Percentiles rank a stretch among this genome's conserved stretches.
phyloP scores from a whole-genome alignment of 2,888 invertebrate species.

The Pachliopta kotzebuea region DNA sequence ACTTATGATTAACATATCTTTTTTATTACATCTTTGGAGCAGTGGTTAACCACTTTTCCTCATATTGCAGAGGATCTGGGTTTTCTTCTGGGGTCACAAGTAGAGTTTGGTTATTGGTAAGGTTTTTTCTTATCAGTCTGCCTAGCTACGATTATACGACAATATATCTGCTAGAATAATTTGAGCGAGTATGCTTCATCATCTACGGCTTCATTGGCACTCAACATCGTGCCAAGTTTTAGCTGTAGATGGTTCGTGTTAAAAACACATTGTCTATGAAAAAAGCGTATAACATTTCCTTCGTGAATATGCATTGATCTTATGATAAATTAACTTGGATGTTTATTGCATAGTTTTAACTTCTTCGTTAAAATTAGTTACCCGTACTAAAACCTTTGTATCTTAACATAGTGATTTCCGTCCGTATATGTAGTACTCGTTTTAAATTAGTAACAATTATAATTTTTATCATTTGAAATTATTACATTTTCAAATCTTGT shows the following conservation, averaged over 20 bases:
- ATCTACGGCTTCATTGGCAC: too few species aligned
- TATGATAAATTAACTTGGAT: not conserved
- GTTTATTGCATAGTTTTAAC: not conserved
- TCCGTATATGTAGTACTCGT: constrained; percentile 44
- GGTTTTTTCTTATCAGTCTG: too few species aligned
- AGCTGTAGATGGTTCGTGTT: not conserved
- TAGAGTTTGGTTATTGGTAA: too few species aligned
- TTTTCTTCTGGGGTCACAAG: too few species aligned
- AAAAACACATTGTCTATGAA: constrained; percentile 1
- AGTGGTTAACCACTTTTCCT: too few species aligned
- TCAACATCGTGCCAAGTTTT: too few species aligned
- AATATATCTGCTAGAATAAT: too few species aligned
- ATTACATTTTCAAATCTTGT: constrained; percentile 21
- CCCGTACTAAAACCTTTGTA: constrained; percentile 1
- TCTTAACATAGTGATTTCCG: constrained; percentile 46
- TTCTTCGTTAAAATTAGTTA: constrained; percentile 9
- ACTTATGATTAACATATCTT: constrained; percentile 1
- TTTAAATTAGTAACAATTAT: constrained; percentile 23
- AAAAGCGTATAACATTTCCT: not conserved
- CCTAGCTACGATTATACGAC: too few species aligned
- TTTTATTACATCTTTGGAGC: not conserved
- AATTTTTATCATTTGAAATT: constrained; percentile 29
- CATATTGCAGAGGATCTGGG: too few species aligned
- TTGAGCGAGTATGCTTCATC: too few species aligned
- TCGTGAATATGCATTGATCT: not conserved